These are phyloP conservation scores for Drosophila phalerata DNA, from an alignment of 2,888 invertebrate species.

Conservation along the genomic window DNA sequence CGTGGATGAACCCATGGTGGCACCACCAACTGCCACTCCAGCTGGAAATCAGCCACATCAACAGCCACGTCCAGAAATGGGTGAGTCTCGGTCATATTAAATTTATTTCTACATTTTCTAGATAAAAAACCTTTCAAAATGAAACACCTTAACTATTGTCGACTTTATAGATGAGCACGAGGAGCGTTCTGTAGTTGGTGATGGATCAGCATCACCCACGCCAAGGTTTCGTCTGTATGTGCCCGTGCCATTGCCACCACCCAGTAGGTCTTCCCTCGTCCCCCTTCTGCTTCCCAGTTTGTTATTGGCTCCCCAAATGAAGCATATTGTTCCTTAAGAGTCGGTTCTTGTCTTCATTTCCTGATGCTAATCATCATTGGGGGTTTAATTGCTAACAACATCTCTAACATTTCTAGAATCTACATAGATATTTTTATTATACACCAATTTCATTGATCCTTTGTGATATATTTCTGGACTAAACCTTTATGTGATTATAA, in stretches of 20 bases:
- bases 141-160: slow-evolving; percentile 14
- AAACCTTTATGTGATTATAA: not conserved
- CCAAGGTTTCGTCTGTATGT: slow-evolving; percentile 72
- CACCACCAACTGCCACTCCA: slow-evolving; percentile 16
- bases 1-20: slow-evolving; percentile 77
- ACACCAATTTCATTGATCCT: not conserved
- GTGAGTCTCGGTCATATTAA: slow-evolving; percentile 37
- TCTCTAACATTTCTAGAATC: not conserved
- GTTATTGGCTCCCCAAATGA: not conserved
- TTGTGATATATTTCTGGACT: not conserved
- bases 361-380: not conserved
- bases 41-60: slow-evolving; percentile 17
- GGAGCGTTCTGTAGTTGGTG: slow-evolving; percentile 25
- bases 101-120: not conserved
- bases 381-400: not conserved
- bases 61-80: slow-evolving; percentile 42
- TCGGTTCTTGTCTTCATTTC: slow-evolving; percentile 1
- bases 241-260: slow-evolving; percentile 65
- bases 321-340: not conserved
- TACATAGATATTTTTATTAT: not conserved
- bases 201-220: slow-evolving; percentile 32
- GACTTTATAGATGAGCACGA: slow-evolving; percentile 65
- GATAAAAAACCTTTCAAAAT: not conserved
- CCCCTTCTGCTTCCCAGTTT: not conserved
- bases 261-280: slow-evolving; percentile 64